Base-by-base conservation (phyloP, 2,797 vertebrate genomes). In the Dromococcyx pavoninus region DNA sequence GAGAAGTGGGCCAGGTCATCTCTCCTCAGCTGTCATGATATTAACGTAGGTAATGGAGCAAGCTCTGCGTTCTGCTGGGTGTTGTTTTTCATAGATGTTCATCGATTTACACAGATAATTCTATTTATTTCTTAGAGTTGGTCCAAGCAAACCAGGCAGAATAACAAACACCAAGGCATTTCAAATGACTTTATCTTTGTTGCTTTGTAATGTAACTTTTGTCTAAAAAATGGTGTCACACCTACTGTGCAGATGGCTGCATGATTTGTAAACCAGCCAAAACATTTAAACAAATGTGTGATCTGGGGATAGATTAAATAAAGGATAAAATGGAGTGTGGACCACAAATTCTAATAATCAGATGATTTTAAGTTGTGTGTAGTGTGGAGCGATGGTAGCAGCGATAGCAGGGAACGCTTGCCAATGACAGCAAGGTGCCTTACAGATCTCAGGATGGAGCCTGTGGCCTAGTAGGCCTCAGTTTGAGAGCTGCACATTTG, bases 41-140 rank as follows among this genome's bases (percentile, higher is more conserved):
- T 99, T 99, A 99, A 98, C 98, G 98, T 99, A 99, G 99, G 99
- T 99, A 99, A 99, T 99, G 99, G 99, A 99, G 99, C 99, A 99
- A 99, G 98, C 98, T 98, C 98, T 97, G 97, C 81, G 95, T 98
- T 99, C 99, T 99, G 98, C 98, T 98, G 99, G 99, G 99, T 99
- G 99, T 98, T 98, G 98, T 98, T 98, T 98, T 99, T 99, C 98
- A 98, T 98, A 99, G 98, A 98, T 98, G 98, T 98, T 98, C 98
- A 99, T 99, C 98, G 98, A 98, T 98, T 99, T 99, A 98, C 98
- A 98, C 98, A 98, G 98, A 99, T 99, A 99, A 99, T 99, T 99
- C 99, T 99, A 98, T 99, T 99, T 99, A 99, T 99, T 98, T 98
- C 98, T 98, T 98, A 98, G 98, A 98, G 98, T 98, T 98, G 98